Evolutionary conservation across 2,888 invertebrate genomes (phyloP).

Genomic region (Mechanitis messenoides): DNA sequence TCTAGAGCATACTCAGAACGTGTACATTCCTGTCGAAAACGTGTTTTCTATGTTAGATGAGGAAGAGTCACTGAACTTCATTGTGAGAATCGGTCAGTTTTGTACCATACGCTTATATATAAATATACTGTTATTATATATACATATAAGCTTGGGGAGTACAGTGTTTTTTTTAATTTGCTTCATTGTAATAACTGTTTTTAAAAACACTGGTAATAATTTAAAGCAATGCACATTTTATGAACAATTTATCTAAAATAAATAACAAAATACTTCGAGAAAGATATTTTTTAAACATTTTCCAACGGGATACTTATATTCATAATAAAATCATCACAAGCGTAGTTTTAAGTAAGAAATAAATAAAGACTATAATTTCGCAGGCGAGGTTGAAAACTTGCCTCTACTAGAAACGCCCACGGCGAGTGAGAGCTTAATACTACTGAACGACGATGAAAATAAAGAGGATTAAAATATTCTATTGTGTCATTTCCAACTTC

Average conservation of each 20-base stretch:
- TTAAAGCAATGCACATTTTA: too few relatives aligned
- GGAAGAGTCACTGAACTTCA: constrained; percentile 61
- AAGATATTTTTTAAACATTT: too few relatives aligned
- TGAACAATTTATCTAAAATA: too few relatives aligned
- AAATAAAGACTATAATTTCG: neutral
- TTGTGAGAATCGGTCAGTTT: constrained; percentile 63
- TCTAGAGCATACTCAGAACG: constrained; percentile 71
- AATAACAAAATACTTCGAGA: too few relatives aligned
- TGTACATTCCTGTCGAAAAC: constrained; percentile 74
- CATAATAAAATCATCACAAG: neutral
- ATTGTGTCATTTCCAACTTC: constrained; percentile 18
- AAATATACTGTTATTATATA: too few relatives aligned
- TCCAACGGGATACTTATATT: too few relatives aligned
- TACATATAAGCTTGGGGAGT: too few relatives aligned
- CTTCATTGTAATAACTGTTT: too few relatives aligned
- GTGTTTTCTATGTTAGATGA: constrained; percentile 73
- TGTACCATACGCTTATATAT: too few relatives aligned
- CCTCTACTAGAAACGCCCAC: constrained; percentile 59
- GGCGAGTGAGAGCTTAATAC: constrained; percentile 59
- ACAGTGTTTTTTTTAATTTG: neutral
- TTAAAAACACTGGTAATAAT: too few relatives aligned
- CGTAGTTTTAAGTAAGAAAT: neutral
- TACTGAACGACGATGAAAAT: constrained; percentile 52
- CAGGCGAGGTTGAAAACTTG: constrained; percentile 69
- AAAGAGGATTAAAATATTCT: constrained; percentile 35